Conservation (phyloP, 2,797 vertebrate genomes). For the Sus cebifrons region DNA sequence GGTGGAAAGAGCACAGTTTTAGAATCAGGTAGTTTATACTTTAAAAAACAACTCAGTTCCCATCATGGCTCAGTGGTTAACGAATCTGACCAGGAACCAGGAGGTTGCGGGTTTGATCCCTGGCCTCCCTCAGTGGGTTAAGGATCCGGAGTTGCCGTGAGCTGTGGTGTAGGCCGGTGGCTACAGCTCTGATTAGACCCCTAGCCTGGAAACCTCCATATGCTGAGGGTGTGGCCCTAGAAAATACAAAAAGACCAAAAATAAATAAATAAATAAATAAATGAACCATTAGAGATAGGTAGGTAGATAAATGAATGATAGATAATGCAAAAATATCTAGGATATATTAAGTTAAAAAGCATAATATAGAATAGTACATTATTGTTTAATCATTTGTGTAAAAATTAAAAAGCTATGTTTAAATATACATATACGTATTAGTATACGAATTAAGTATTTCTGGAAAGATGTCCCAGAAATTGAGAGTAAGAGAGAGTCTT, state of each 20-base stretch:
- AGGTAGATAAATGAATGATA: too few relatives aligned
- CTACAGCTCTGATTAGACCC: too few relatives aligned
- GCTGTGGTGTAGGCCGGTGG: neutral
- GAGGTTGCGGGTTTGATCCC: too few relatives aligned
- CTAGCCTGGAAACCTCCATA: too few relatives aligned
- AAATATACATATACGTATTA: neutral
- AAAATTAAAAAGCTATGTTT: neutral
- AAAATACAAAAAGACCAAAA: too few relatives aligned
- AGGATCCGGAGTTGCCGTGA: too few relatives aligned
- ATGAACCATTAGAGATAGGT: too few relatives aligned
- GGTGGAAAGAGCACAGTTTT: conserved; percentile 6
- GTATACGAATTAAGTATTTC: neutral
- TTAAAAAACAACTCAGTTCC: neutral
- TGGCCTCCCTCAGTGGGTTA: too few relatives aligned
- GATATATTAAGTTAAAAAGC: conserved; percentile 7
- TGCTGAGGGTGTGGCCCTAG: too few relatives aligned
- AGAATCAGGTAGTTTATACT: conserved; percentile 7
- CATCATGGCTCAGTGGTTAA: too few relatives aligned
- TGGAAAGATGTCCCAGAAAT: neutral
- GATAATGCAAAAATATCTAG: neutral
- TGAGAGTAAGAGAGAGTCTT: neutral
- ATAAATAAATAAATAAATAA: too few relatives aligned
- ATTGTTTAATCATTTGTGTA: neutral
- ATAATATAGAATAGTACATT: neutral
- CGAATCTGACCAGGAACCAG: too few relatives aligned